Evolutionary conservation across 2,113 vertebrate species (phyloP).

Genomic region (Gallinago paraguaiae): DNA sequence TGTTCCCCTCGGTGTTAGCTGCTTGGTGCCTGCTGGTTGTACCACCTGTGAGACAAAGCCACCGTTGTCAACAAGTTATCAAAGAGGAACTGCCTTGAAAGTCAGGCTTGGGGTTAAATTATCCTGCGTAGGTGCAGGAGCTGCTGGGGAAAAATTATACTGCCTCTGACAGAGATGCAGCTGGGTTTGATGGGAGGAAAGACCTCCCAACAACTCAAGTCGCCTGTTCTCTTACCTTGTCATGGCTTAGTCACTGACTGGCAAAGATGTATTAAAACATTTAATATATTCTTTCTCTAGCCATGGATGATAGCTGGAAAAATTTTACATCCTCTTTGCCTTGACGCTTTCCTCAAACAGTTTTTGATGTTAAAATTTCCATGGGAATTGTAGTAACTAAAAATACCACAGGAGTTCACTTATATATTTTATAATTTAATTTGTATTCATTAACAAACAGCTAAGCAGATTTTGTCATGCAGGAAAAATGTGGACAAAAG

Average conservation of each 20-base stretch:
- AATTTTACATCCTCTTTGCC: background rate
- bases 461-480: background rate
- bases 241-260: background rate
- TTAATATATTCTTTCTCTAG: background rate
- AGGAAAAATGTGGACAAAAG: background rate
- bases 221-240: background rate
- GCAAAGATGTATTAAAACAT: background rate
- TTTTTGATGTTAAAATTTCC: background rate
- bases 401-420: background rate
- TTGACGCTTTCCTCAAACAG: background rate
- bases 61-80: background rate
- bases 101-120: background rate
- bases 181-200: background rate
- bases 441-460: background rate
- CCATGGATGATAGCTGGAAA: background rate
- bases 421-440: background rate
- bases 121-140: background rate
- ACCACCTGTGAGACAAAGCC: background rate
- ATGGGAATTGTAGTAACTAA: background rate
- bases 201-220: background rate
- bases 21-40: background rate
- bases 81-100: background rate
- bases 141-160: background rate
- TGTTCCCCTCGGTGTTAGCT: accelerated
- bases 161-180: background rate